phyloP scores from a whole-genome alignment of 23 tunicate genomes.

The Styela clava region DNA sequence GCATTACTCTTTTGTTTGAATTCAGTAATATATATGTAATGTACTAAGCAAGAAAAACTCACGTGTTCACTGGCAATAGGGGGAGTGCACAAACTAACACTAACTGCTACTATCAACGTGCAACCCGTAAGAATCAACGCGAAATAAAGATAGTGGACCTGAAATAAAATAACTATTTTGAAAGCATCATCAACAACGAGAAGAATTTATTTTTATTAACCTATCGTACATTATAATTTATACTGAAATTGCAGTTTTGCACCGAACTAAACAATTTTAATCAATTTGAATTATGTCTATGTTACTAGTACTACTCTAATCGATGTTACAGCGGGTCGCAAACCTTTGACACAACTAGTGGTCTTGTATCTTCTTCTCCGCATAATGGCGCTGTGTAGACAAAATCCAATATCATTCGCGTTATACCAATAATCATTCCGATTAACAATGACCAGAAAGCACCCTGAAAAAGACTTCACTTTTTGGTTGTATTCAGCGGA shows the following conservation, averaged over 20 bases:
- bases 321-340: too few relatives aligned
- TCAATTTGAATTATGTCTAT: too few relatives aligned
- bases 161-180: slow-evolving; percentile 11
- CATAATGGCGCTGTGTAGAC: slow-evolving; percentile 70
- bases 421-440: slow-evolving; percentile 66
- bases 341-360: slow-evolving; percentile 72
- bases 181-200: too few relatives aligned
- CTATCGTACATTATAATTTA: too few relatives aligned
- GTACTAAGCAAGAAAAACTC: too few relatives aligned
- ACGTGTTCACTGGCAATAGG: slow-evolving; percentile 60
- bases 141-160: slow-evolving; percentile 95
- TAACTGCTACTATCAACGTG: slow-evolving; percentile 61
- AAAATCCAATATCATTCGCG: slow-evolving; percentile 89
- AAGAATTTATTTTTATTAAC: too few relatives aligned
- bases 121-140: slow-evolving; percentile 70
- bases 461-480: slow-evolving; percentile 49
- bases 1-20: too few relatives aligned
- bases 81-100: slow-evolving; percentile 58
- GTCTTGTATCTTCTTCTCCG: slow-evolving; percentile 79
- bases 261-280: too few relatives aligned
- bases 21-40: too few relatives aligned
- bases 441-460: slow-evolving; percentile 86
- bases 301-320: too few relatives aligned
- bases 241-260: too few relatives aligned
- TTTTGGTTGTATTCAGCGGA: too few relatives aligned